These are phyloP conservation scores for Fragum fragum DNA, from an alignment of 2,888 invertebrate genomes.

Conservation along the genomic window DNA sequence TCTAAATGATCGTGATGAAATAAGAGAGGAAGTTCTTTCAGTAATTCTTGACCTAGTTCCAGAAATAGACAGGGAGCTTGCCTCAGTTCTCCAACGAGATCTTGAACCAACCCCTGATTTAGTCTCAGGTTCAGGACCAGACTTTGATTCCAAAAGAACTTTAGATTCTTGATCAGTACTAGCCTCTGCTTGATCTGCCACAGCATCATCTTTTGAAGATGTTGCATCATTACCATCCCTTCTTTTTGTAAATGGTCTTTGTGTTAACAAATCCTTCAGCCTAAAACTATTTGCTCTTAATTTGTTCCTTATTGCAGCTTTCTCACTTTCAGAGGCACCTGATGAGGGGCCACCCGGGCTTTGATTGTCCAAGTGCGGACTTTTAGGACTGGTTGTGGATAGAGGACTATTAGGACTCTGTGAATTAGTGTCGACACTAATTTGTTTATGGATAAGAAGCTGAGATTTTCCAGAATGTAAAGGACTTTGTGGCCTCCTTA, in stretches of 20 bases:
- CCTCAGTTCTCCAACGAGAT: slow-evolving; percentile 59
- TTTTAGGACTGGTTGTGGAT: slow-evolving; percentile 42
- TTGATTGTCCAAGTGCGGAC: slow-evolving; percentile 42
- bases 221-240: slow-evolving; percentile 12
- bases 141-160: background rate
- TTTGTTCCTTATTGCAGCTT: slow-evolving; percentile 60
- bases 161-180: background rate
- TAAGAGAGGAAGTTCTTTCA: slow-evolving; percentile 54
- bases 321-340: slow-evolving; percentile 44
- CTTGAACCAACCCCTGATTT: slow-evolving; percentile 24
- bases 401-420: slow-evolving; percentile 17
- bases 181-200: background rate
- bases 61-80: slow-evolving; percentile 7
- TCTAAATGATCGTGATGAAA: slow-evolving; percentile 56
- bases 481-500: slow-evolving; percentile 59
- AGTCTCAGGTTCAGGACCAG: background rate
- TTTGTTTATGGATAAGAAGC: slow-evolving; percentile 46
- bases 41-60: slow-evolving; percentile 43
- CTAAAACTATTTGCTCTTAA: slow-evolving; percentile 64
- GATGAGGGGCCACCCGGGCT: background rate
- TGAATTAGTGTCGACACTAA: slow-evolving; percentile 15
- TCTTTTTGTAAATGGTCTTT: slow-evolving; percentile 55
- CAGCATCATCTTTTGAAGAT: slow-evolving; percentile 38
- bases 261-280: slow-evolving; percentile 60
- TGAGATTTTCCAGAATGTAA: slow-evolving; percentile 30